A percentile compares a stretch with the other conserved stretches of the same genome.
Evolutionary conservation across 2,113 vertebrate genomes (phyloP).

Genomic region (Morone saxatilis): DNA sequence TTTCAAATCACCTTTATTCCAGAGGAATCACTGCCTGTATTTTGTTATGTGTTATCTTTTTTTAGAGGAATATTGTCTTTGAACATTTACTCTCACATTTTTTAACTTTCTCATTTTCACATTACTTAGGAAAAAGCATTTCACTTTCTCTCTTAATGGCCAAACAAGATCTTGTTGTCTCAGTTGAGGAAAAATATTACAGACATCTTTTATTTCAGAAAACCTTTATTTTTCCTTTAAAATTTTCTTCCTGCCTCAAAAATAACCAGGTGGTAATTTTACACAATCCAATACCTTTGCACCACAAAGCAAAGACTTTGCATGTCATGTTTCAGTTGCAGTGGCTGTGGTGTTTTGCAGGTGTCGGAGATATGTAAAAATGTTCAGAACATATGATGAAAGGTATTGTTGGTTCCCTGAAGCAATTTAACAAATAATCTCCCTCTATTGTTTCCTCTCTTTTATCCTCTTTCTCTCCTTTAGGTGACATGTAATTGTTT

Average conservation of each 20-base stretch:
- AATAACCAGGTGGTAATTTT: constrained; percentile 30
- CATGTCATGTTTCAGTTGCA: constrained; percentile 20
- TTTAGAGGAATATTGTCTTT: neutral
- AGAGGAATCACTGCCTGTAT: neutral
- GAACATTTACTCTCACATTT: neutral
- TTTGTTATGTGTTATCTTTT: neutral
- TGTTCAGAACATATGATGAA: constrained; percentile 42
- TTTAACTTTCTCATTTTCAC: neutral
- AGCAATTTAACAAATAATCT: constrained; percentile 45
- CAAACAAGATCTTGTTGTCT: neutral
- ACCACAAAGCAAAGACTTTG: neutral
- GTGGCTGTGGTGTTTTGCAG: constrained; percentile 18
- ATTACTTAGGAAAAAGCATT: neutral
- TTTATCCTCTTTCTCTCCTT: constrained; percentile 62
- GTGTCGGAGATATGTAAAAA: constrained; percentile 26
- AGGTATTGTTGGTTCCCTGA: constrained; percentile 39
- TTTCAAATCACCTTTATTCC: constrained; percentile 9
- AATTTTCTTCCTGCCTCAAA: constrained; percentile 1
- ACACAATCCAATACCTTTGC: neutral
- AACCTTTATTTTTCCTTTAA: neutral
- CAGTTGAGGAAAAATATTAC: neutral
- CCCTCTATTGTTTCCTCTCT: constrained; percentile 24
- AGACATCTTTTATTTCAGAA: neutral
- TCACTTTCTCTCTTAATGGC: neutral
- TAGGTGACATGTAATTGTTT: constrained; percentile 98